Evolutionary conservation across 2,888 invertebrate species (phyloP), one percentile per base, ranked within the genome.

Genomic region (Drosophila mimica): DNA sequence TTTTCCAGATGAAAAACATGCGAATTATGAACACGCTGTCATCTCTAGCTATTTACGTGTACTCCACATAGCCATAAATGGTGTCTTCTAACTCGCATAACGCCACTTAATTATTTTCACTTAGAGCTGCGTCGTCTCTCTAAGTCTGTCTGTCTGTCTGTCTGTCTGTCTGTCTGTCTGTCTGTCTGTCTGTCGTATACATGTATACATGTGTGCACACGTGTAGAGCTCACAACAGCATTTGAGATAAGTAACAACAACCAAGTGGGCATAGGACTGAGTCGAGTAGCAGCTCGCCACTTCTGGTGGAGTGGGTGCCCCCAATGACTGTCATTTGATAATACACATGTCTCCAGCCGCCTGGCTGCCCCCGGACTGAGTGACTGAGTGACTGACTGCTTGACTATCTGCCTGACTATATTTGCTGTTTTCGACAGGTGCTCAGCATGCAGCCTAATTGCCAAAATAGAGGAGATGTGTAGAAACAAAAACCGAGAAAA

Each of bases 321-420:
- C 81, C 88, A 90, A 86, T 86, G 89, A 86, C 76, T 85, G 76
- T 71, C 81, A 78, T 85, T 88, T 86, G 89, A 82, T 90, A 90
- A 90, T 86, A 86, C 89, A 88, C 87, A 86, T 88, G 86, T 88
- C 76, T 70, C 73, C 51, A 60, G 53, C 25, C 52, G 52, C 46
- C 51, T 48, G 40, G 15, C 13, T 52, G 60, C 33, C 40, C 15
- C 25, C 1, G 25, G 25, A 25, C 25, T 25, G 25, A 25, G 25
- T 34, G 34, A 11, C 34, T 33, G 31, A 0, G 7, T 30, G 30
- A 6, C 31, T 31, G 31, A 31, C 40, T n/a, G 40, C 20, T 11
- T 43, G 20, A 43, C 43, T 20, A 43, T 20, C 43, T 20, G 56
- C 36, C 34, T 20, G 56, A 30, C 57, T 58, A 57, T 5, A 54